Conservation (phyloP, 2,113 vertebrate genomes). For the Halichoeres trimaculatus region DNA sequence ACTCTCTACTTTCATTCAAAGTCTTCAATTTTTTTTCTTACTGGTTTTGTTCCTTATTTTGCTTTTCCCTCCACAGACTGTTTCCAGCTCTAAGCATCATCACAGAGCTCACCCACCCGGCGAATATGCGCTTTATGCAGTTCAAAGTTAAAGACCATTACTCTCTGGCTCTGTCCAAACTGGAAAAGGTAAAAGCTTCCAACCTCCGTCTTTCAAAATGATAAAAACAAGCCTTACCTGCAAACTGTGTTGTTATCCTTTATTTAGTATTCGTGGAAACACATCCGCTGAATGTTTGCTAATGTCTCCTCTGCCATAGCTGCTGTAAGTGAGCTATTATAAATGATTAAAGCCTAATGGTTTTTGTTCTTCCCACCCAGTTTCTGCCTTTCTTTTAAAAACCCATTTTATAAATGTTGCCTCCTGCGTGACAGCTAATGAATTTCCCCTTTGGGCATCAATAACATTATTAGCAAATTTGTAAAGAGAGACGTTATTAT, state of each 20-base stretch:
- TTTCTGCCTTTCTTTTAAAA: not conserved
- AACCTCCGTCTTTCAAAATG: not conserved
- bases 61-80: conserved; percentile 70
- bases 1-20: not conserved
- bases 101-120: conserved; percentile 88
- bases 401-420: conserved; percentile 7
- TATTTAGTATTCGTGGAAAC: conserved; percentile 14
- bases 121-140: conserved; percentile 91
- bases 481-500: conserved; percentile 17
- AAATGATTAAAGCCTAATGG: not conserved
- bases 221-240: not conserved
- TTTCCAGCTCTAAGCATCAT: conserved; percentile 89
- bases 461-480: conserved; percentile 35
- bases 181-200: conserved; percentile 84
- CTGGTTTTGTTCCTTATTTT: not conserved
- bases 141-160: conserved; percentile 89
- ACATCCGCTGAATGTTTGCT: not conserved
- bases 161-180: conserved; percentile 86
- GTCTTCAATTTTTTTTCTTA: not conserved
- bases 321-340: not conserved
- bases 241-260: not conserved
- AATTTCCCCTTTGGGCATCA: conserved; percentile 22
- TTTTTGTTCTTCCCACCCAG: conserved; percentile 2
- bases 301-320: not conserved
- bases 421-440: conserved; percentile 21